These are phyloP conservation scores for Kuschelorhynchus macadamiae DNA, from an alignment of 2,888 invertebrate genomes.

Conservation along the genomic window DNA sequence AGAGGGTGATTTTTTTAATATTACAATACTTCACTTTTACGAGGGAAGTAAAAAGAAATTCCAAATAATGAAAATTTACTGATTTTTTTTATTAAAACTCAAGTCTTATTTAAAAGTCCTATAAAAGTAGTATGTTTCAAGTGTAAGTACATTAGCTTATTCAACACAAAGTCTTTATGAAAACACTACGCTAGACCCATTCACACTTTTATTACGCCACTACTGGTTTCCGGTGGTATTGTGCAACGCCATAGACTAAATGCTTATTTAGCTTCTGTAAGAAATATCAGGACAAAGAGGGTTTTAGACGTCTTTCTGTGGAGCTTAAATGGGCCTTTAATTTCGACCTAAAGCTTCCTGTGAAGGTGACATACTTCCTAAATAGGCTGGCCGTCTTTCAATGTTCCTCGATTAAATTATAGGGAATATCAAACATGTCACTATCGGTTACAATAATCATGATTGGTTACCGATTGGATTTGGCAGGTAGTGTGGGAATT, in stretches of 20 bases:
- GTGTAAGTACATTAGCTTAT: no score
- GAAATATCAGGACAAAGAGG: constrained; percentile 20
- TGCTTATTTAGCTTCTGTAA: constrained; percentile 34
- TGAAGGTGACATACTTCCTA: constrained; percentile 40
- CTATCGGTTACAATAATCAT: constrained; percentile 33
- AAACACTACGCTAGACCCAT: not conserved
- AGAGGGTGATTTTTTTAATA: no score
- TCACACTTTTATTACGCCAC: constrained; percentile 11
- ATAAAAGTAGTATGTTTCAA: no score
- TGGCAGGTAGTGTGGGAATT: constrained; percentile 37
- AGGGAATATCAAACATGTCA: constrained; percentile 36
- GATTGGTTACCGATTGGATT: constrained; percentile 35
- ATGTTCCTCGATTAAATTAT: constrained; percentile 30
- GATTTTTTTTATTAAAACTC: no score
- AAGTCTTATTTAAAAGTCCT: no score
- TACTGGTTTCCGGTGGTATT: constrained; percentile 41
- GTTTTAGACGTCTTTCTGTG: constrained; percentile 26
- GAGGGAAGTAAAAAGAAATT: no score
- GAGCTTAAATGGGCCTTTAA: constrained; percentile 39
- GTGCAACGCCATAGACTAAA: constrained; percentile 33
- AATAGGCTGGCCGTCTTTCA: constrained; percentile 31
- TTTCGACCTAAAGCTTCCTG: constrained; percentile 44
- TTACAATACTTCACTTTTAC: no score
- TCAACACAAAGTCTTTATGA: not conserved
- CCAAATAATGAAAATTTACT: no score